Base-by-base conservation (phyloP, 2,113 vertebrate genomes). In the Falcunculus frontatus region DNA sequence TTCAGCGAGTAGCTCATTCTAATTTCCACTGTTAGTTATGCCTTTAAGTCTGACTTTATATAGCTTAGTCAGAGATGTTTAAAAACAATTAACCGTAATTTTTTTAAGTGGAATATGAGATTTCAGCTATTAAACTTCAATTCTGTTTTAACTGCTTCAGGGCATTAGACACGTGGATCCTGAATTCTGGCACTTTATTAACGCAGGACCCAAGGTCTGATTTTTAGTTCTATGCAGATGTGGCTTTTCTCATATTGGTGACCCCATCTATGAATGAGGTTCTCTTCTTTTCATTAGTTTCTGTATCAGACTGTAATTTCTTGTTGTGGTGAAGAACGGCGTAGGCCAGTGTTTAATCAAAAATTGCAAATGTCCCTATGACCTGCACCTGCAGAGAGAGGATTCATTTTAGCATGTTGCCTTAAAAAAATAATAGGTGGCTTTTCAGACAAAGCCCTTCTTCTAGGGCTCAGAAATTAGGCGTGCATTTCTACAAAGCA, bases 11-110 rank as follows among this genome's bases (percentile, higher is more conserved):
- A 80, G 29, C 39, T 59, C 35, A 50, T 74, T 90, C 52, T 81
- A 44, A 91, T 95, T 88, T 95, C 78, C 75, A 53, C 53, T 84
- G 56, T 88, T 96, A 9, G 1, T 85, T 95, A 41, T 37, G 56
- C 53, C 25, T 84, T 70, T 60, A 72, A 81, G n/a, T 37, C 19
- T 70, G 64, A 67, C 56, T 91, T 94, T 81, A 85, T 81, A 12
- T 92, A 88, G 60, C 60, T 78, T 73, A 56, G 39, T 52, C 44
- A 77, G 41, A 56, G 67, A 78, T 73, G 37, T 81, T 91, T 91
- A 83, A 88, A 88, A 93, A 93, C 47, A 93, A 91, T 88, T 96
- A 94, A 91, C 75, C 75, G 76, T 90, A 63, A 25, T 59, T 92
- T 96, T 95, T 92, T 42, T 1, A 59, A 86, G 55, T 75, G 49